A percentile compares a stretch with the other conserved stretches of the same genome.
These are phyloP conservation scores for Clusia tigrina DNA, from an alignment of 2,888 invertebrate genomes.

Conservation along the genomic window DNA sequence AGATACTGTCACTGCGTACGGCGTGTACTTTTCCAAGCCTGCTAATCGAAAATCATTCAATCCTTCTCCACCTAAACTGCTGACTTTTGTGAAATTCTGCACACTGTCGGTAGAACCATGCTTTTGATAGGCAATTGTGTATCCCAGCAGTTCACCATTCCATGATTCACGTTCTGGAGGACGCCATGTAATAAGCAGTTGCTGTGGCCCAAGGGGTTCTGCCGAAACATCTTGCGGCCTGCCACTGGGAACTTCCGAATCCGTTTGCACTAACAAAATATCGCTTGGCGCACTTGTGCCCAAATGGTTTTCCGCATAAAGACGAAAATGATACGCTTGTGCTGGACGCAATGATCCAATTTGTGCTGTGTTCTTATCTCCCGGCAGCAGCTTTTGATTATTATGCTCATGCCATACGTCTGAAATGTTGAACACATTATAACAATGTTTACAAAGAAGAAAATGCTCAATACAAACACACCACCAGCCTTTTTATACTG, in stretches of 20 bases:
- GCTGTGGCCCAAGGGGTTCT: slow-evolving; percentile 74
- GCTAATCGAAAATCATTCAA: slow-evolving; percentile 71
- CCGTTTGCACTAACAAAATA: slow-evolving; percentile 68
- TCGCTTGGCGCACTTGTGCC: slow-evolving; percentile 71
- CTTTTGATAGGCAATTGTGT: slow-evolving; percentile 69
- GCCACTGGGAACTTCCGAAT: slow-evolving; percentile 74
- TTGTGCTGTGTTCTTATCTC: slow-evolving; percentile 67
- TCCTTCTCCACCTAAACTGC: slow-evolving; percentile 65
- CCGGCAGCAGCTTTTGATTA: slow-evolving; percentile 68
- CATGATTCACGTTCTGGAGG: slow-evolving; percentile 76
- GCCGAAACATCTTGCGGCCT: slow-evolving; percentile 74
- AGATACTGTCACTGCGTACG: slow-evolving; percentile 79
- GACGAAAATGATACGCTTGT: slow-evolving; percentile 69
- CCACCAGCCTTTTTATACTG: slow-evolving; percentile 70
- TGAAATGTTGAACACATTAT: slow-evolving; percentile 46
- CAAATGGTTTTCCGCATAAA: slow-evolving; percentile 71
- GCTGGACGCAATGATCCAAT: slow-evolving; percentile 69
- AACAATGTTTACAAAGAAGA: neutral
- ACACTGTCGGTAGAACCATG: slow-evolving; percentile 62
- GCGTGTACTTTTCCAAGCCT: slow-evolving; percentile 78
- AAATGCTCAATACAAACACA: slow-evolving; percentile 40
- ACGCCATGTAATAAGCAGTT: slow-evolving; percentile 78
- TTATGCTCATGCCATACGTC: slow-evolving; percentile 70
- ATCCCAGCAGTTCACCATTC: slow-evolving; percentile 80
- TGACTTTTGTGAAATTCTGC: slow-evolving; percentile 60